A percentile compares a stretch with the other conserved stretches of the same genome.
Evolutionary conservation across 2,113 vertebrate species (phyloP).

Genomic region (Pangasianodon hypophthalmus): DNA sequence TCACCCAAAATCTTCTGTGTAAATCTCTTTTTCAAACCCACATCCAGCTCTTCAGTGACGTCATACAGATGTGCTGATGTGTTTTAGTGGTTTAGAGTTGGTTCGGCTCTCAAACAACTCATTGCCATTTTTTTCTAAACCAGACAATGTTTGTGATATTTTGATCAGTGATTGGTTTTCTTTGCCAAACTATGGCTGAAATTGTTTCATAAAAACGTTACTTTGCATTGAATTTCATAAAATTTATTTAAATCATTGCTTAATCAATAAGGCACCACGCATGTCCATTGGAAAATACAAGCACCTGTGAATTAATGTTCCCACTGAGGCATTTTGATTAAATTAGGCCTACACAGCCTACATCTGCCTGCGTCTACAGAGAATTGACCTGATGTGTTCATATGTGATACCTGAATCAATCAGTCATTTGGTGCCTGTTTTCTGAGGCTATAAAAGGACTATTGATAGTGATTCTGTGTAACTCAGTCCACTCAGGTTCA

Average conservation of each 20-base stretch:
- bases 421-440: neutral
- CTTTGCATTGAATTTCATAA: neutral
- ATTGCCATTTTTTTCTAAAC: neutral
- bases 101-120: neutral
- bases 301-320: neutral
- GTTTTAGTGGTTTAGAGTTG: neutral
- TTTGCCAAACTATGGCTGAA: neutral
- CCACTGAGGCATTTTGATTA: neutral
- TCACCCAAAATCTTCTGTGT: neutral
- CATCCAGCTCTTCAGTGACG: neutral
- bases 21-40: neutral
- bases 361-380: neutral
- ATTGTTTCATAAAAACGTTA: neutral
- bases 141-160: neutral
- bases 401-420: neutral
- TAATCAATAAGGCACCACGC: neutral
- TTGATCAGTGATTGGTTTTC: neutral
- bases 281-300: neutral
- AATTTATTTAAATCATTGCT: neutral
- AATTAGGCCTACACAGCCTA: neutral
- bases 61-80: neutral
- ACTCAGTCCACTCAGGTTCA: neutral
- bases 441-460: neutral
- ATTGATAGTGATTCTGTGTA: neutral
- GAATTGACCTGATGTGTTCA: neutral